These are phyloP conservation scores for Genyomyrus donnyi DNA, from an alignment of 2,113 vertebrate species.

Conservation along the genomic window DNA sequence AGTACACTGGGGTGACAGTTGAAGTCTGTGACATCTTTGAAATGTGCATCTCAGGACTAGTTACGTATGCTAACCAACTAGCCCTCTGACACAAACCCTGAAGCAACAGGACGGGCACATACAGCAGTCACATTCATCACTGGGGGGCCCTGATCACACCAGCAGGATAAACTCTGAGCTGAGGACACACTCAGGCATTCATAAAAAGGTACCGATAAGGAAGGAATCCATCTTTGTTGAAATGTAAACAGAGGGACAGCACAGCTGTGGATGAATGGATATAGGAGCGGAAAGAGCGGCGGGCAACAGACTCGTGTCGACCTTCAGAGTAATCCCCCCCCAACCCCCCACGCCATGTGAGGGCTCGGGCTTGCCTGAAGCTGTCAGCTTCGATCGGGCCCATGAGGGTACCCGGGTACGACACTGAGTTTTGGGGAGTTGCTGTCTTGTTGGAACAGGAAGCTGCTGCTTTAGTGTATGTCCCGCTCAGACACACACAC, in stretches of 20 bases:
- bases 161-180: background rate
- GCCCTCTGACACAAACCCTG: background rate
- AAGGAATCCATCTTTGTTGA: background rate
- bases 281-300: background rate
- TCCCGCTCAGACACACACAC: background rate
- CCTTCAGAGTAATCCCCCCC: background rate
- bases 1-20: background rate
- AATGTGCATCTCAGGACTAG: background rate
- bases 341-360: background rate
- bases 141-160: background rate
- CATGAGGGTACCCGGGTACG: background rate
- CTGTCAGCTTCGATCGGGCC: background rate
- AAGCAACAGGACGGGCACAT: background rate
- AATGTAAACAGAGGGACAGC: background rate
- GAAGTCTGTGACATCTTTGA: background rate
- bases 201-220: background rate
- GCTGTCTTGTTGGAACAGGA: too few relatives aligned
- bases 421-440: background rate
- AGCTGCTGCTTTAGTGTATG: background rate
- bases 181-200: background rate
- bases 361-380: background rate
- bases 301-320: background rate
- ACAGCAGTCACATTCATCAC: background rate
- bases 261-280: background rate
- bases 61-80: background rate